Base-by-base conservation (phyloP, 2,113 vertebrate species). In the Hoplias malabaricus region DNA sequence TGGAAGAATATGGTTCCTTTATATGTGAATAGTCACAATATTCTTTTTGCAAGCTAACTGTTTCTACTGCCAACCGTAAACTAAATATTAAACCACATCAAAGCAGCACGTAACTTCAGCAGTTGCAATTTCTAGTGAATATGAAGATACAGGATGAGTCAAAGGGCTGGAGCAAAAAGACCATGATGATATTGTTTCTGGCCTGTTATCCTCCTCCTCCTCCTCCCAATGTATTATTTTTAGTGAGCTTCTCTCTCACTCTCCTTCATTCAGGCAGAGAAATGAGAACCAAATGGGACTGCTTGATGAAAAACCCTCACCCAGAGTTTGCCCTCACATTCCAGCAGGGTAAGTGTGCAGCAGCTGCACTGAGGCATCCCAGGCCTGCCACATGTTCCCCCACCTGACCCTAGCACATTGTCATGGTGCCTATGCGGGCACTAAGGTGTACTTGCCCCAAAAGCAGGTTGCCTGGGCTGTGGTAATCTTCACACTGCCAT, bases 291-390 rank as follows among this genome's bases (percentile, higher is more conserved):
- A 61, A 69, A 78, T 53, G 12, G 23, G 53, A 79, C n/a, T 8
- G 33, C 40, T 72, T 61, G 42, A 54, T 40, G 66, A 75, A 68
- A 76, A 72, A 70, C 61, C 31, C 50, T 53, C n/a, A 23, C 13
- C 29, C 42, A 29, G 29, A 43, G 59, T 80, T 82, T 73, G n/a
- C 68, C 75, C 75, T 80, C 54, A 73, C 80, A 80, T 85, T 84
- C 80, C 74, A 70, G 38, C 11, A 42, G 21, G 31, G 1, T 8
- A 63, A 70, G 43, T 23, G 27, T 42, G 29, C 50, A 81, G 63
- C 73, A 62, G 73, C 57, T 81, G 69, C 50, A 42, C 16, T 48
- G 4, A 50, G 65, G 36, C 23, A 40, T 53, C 48, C 56, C 66
- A 56, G n/a, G 9, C 27, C 56, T 61, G 75, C 48, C 79, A 78